Percentiles rank a stretch among this genome's conserved stretches.
Evolutionary conservation across 2,797 vertebrate species (phyloP).

Genomic region (Pyrocephalus nanus): DNA sequence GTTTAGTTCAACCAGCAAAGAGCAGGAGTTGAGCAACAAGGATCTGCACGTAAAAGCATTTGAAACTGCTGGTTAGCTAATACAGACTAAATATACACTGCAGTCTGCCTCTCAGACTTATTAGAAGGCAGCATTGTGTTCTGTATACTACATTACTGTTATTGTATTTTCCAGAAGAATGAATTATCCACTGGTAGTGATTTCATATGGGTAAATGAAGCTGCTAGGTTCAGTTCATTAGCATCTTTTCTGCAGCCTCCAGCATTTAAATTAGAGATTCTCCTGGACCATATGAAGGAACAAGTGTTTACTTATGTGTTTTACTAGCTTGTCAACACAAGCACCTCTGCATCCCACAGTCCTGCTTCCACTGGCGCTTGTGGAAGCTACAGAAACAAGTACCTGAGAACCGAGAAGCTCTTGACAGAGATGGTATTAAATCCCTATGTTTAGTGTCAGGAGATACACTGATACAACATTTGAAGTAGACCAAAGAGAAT

Average conservation of each 20-base stretch:
- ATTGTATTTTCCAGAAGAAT: constrained; percentile 51
- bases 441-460: not conserved
- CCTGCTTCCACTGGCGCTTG: not conserved
- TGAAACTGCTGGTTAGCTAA: constrained; percentile 32
- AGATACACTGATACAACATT: not conserved
- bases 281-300: not conserved
- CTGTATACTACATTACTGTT: constrained; percentile 31
- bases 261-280: constrained; percentile 17
- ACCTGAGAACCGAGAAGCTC: not conserved
- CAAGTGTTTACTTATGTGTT: not conserved
- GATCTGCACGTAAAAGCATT: constrained; percentile 9
- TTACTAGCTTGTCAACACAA: not conserved
- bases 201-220: constrained; percentile 33
- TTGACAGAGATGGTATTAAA: not conserved
- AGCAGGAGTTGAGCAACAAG: not conserved
- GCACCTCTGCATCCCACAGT: not conserved
- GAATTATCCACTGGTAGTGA: constrained; percentile 13
- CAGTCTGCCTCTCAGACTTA: constrained; percentile 42
- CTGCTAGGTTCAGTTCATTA: constrained; percentile 30
- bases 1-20: constrained; percentile 1
- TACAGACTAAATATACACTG: constrained; percentile 22
- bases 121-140: constrained; percentile 19
- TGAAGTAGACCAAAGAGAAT: not conserved
- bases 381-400: not conserved
- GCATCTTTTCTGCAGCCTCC: not conserved